phyloP scores from a whole-genome alignment of 2,888 invertebrate species.

The Heteromurus nitidus region DNA sequence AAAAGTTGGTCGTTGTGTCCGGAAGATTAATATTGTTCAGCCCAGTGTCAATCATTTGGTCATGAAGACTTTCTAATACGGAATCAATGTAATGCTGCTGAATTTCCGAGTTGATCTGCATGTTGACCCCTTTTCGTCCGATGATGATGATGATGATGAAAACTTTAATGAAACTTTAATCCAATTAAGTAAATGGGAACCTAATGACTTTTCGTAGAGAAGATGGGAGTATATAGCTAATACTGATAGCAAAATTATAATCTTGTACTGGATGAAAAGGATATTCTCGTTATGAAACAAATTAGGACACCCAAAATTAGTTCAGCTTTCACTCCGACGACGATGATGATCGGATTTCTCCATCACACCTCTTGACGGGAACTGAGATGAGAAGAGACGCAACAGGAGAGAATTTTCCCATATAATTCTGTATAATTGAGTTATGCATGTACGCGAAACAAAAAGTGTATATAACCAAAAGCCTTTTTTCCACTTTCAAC shows the following conservation, averaged over 20 bases:
- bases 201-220: too few relatives aligned
- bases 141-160: too few relatives aligned
- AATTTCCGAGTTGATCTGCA: slow-evolving; percentile 51
- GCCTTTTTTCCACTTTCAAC: not conserved
- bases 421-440: slow-evolving; percentile 8
- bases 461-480: not conserved
- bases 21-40: slow-evolving; percentile 68
- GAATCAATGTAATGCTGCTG: slow-evolving; percentile 67
- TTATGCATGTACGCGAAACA: slow-evolving; percentile 35
- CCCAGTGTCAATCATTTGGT: slow-evolving; percentile 69
- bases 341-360: too few relatives aligned
- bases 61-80: slow-evolving; percentile 67
- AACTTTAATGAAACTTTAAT: too few relatives aligned
- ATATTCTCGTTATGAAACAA: too few relatives aligned
- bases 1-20: slow-evolving; percentile 68
- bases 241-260: too few relatives aligned
- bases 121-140: too few relatives aligned
- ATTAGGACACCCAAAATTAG: too few relatives aligned
- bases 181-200: too few relatives aligned
- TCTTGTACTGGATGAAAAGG: too few relatives aligned
- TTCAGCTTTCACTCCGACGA: too few relatives aligned
- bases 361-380: not conserved
- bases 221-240: too few relatives aligned
- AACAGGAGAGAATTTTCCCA: slow-evolving; percentile 35
- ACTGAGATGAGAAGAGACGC: slow-evolving; percentile 7